A percentile compares a stretch with the other conserved stretches of the same genome.
Evolutionary conservation across 2,113 vertebrate genomes (phyloP).

Genomic region (Microtus richardsoni): DNA sequence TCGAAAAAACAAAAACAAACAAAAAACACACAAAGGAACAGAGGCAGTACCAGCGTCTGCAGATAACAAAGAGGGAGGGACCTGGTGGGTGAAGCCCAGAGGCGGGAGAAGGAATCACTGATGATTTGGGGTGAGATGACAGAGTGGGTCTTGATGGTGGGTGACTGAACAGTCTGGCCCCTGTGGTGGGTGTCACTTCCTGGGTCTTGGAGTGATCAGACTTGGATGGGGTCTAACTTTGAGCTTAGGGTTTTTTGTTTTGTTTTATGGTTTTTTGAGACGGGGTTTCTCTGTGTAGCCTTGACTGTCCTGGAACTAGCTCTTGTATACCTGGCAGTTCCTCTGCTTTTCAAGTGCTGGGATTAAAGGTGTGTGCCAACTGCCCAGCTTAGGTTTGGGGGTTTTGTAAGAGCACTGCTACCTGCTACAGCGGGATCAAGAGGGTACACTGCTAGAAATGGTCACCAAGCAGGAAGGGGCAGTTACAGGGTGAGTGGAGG

Average conservation of each 20-base stretch:
- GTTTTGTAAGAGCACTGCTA: no score
- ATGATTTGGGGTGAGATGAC: accelerated
- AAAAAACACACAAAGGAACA: not conserved
- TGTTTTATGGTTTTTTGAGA: no score
- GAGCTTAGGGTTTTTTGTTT: not conserved
- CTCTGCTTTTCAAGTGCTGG: no score
- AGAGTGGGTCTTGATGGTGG: no score
- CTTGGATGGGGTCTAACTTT: not conserved
- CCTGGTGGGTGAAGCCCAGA: accelerated
- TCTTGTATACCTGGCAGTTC: no score
- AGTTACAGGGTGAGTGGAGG: not conserved
- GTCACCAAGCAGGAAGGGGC: not conserved
- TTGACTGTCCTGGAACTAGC: no score
- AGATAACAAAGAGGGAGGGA: not conserved
- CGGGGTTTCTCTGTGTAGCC: no score
- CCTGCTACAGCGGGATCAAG: no score
- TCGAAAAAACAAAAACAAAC: no score
- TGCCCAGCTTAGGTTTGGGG: not conserved
- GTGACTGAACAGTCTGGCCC: accelerated
- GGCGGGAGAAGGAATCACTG: not conserved
- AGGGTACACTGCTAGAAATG: not conserved
- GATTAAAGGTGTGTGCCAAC: no score
- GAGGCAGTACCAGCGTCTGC: not conserved
- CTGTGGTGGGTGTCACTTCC: not conserved
- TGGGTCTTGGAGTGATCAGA: no score